Conservation (phyloP, 2,113 vertebrate species). For the Pardalotus punctatus region DNA sequence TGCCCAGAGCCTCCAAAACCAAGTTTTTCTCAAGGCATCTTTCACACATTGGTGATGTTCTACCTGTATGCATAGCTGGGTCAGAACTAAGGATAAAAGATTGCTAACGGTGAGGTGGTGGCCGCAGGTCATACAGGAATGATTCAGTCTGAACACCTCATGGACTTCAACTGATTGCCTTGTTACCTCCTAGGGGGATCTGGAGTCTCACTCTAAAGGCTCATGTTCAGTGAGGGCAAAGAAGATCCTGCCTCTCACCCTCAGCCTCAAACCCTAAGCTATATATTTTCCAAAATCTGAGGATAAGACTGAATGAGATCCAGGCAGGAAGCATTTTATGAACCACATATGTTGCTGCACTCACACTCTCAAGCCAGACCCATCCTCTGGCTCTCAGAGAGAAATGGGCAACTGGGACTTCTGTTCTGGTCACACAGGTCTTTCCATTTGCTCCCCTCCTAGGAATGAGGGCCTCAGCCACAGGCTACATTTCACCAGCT, state of each 20-base stretch:
- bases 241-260: background rate
- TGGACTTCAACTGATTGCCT: background rate
- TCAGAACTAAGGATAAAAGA: background rate
- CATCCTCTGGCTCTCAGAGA: background rate
- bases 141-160: background rate
- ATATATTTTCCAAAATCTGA: background rate
- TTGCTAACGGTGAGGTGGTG: background rate
- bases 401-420: background rate
- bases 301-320: background rate
- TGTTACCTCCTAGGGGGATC: background rate
- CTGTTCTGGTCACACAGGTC: background rate
- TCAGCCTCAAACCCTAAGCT: background rate
- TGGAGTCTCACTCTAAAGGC: background rate
- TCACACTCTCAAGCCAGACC: background rate
- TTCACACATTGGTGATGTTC: background rate
- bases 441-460: background rate
- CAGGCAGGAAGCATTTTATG: background rate
- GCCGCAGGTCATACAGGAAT: background rate
- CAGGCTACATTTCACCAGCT: fast-evolving
- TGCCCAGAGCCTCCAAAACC: background rate
- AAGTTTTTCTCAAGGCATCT: background rate
- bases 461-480: background rate
- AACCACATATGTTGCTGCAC: background rate
- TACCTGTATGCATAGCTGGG: background rate
- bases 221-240: background rate